Percentiles rank a stretch among this genome's conserved stretches.
These are phyloP conservation scores for Pituophis catenifer DNA, from an alignment of 2,113 vertebrate species.

Conservation along the genomic window DNA sequence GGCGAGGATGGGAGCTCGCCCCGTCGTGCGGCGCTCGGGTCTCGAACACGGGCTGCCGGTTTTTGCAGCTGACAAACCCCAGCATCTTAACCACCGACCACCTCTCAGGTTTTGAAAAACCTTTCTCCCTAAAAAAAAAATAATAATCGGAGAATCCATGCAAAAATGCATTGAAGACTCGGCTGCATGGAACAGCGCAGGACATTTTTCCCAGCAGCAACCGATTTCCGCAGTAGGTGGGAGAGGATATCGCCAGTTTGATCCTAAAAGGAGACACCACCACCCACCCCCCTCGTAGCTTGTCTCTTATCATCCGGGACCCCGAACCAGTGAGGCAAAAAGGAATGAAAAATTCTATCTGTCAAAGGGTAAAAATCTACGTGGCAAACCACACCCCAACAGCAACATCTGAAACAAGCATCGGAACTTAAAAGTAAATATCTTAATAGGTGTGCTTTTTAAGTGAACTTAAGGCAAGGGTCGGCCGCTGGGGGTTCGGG, in stretches of 20 bases:
- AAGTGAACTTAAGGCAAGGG: slow-evolving; percentile 5
- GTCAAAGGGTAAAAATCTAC: neutral
- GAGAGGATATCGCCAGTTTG: neutral
- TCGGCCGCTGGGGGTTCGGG: too few species aligned
- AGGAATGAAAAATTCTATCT: neutral
- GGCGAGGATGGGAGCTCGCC: neutral
- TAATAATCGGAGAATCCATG: neutral
- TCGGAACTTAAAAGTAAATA: neutral
- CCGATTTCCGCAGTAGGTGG: neutral
- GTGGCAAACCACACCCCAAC: neutral
- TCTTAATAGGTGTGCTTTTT: neutral
- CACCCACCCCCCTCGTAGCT: neutral
- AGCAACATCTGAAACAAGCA: too few species aligned
- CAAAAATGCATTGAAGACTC: neutral
- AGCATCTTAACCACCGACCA: neutral
- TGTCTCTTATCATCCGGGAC: neutral
- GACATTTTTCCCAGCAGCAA: neutral
- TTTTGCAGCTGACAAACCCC: neutral
- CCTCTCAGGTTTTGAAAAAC: neutral
- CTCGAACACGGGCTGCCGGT: neutral
- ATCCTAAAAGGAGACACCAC: neutral
- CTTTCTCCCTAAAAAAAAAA: neutral
- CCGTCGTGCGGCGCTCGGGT: neutral
- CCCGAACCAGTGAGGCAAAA: neutral
- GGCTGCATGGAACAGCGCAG: neutral